phyloP scores from a whole-genome alignment of 2,797 vertebrate genomes.

The Pseudocheirus occidentalis region DNA sequence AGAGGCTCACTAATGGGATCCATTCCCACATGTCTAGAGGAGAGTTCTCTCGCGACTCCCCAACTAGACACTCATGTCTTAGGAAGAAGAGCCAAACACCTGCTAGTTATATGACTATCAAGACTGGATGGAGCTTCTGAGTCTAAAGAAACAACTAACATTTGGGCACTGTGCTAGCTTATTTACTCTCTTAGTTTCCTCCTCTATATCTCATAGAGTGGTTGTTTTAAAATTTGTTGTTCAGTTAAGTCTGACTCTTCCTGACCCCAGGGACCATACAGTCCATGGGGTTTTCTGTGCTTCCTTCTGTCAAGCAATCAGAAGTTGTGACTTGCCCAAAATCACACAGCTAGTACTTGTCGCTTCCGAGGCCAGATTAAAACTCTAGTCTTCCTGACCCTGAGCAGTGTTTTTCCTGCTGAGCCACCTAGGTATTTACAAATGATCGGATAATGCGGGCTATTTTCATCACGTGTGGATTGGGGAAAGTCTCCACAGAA shows the following conservation, averaged over 20 bases:
- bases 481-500: not conserved
- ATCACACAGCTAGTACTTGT: not conserved
- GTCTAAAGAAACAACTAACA: not conserved
- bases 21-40: not conserved
- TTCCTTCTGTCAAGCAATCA: not conserved
- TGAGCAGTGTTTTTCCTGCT: not conserved
- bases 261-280: too few relatives aligned
- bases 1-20: not conserved
- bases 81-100: not conserved
- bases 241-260: not conserved
- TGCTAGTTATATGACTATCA: not conserved
- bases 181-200: not conserved
- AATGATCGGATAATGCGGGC: not conserved
- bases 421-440: not conserved
- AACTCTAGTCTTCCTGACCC: not conserved
- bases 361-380: not conserved
- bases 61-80: not conserved
- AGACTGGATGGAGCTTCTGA: not conserved
- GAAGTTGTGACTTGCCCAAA: not conserved
- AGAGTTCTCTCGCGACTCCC: not conserved
- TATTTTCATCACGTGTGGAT: not conserved
- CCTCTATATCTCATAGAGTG: not conserved
- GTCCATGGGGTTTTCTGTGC: not conserved
- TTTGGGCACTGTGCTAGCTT: not conserved
- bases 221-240: not conserved